Evolutionary conservation across 1,140 invertebrate species (phyloP).

Genomic region (Trachymyrmex septentrionalis): DNA sequence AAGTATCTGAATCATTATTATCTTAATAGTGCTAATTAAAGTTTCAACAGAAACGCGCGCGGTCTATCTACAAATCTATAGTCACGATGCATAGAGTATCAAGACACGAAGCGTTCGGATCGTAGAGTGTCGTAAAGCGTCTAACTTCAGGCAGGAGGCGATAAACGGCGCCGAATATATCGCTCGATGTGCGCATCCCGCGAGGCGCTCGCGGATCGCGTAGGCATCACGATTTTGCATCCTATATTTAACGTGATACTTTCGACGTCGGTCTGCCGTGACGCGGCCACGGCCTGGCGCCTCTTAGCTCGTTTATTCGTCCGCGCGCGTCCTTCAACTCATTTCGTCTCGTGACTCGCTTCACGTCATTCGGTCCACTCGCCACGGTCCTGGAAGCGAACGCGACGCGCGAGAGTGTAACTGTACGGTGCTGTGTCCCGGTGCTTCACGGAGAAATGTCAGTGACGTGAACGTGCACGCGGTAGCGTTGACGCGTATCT

Average conservation of each 20-base stretch:
- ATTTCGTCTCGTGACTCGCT: slow-evolving; percentile 4
- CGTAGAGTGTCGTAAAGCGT: too few species aligned
- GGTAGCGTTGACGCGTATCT: neutral
- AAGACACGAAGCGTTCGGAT: neutral
- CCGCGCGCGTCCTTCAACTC: neutral
- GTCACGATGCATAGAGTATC: slow-evolving; percentile 5
- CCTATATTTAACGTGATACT: slow-evolving; percentile 59
- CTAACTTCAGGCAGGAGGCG: slow-evolving; percentile 8
- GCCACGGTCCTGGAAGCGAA: neutral
- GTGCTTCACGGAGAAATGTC: slow-evolving; percentile 1
- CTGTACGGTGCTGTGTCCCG: slow-evolving; percentile 11
- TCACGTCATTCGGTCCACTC: slow-evolving; percentile 15
- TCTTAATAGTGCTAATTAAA: neutral
- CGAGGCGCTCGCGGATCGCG: slow-evolving; percentile 28
- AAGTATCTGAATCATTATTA: neutral
- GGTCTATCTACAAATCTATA: neutral
- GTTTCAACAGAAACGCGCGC: too few species aligned
- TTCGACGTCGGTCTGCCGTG: slow-evolving; percentile 3
- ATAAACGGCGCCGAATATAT: slow-evolving; percentile 5
- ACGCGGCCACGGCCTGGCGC: neutral
- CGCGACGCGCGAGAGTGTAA: neutral
- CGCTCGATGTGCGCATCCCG: slow-evolving; percentile 16
- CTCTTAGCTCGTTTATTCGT: neutral
- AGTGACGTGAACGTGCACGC: slow-evolving; percentile 58
- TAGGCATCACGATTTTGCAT: slow-evolving; percentile 13